Evolutionary conservation across 2,113 vertebrate genomes (phyloP).

Genomic region (Eurystomus gularis): DNA sequence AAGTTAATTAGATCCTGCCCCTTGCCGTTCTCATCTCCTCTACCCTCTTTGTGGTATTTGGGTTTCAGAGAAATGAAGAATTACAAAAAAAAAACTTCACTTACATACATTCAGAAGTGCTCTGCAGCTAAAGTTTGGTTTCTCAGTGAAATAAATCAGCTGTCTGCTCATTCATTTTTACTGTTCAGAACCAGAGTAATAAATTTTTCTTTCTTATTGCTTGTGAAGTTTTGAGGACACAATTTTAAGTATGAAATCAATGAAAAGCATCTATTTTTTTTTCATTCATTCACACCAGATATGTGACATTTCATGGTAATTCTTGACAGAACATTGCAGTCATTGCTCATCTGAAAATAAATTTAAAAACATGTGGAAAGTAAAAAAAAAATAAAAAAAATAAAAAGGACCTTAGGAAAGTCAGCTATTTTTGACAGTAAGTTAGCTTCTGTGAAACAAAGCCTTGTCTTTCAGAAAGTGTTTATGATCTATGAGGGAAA

Average conservation of each 20-base stretch:
- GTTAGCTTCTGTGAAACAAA: slow-evolving; percentile 77
- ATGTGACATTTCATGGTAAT: slow-evolving; percentile 63
- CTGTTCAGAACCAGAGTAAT: slow-evolving; percentile 1
- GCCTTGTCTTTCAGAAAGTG: slow-evolving; percentile 79
- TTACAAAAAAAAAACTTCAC: not conserved
- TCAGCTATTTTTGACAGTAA: slow-evolving; percentile 72
- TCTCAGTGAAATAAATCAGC: slow-evolving; percentile 12
- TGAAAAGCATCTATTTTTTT: slow-evolving; percentile 46
- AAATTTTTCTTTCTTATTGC: slow-evolving; percentile 15
- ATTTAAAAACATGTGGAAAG: slow-evolving; percentile 58
- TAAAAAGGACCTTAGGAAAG: slow-evolving; percentile 58
- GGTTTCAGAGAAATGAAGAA: not conserved
- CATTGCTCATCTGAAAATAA: slow-evolving; percentile 64
- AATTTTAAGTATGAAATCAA: slow-evolving; percentile 1
- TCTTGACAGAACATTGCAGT: slow-evolving; percentile 44
- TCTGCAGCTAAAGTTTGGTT: not conserved
- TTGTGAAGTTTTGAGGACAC: slow-evolving; percentile 27
- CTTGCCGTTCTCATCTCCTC: not conserved
- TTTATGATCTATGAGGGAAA: slow-evolving; percentile 75
- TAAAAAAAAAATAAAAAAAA: not conserved
- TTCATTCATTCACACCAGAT: slow-evolving; percentile 54
- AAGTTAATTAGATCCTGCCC: not conserved
- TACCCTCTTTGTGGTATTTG: not conserved
- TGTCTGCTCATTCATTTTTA: not conserved
- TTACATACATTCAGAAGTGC: not conserved